A percentile compares a stretch with the other conserved stretches of the same genome.
Evolutionary conservation across 30 jellyfish, hydroid and myxozoan genomes (phyloP).

Genomic region (Cassiopea andromeda): DNA sequence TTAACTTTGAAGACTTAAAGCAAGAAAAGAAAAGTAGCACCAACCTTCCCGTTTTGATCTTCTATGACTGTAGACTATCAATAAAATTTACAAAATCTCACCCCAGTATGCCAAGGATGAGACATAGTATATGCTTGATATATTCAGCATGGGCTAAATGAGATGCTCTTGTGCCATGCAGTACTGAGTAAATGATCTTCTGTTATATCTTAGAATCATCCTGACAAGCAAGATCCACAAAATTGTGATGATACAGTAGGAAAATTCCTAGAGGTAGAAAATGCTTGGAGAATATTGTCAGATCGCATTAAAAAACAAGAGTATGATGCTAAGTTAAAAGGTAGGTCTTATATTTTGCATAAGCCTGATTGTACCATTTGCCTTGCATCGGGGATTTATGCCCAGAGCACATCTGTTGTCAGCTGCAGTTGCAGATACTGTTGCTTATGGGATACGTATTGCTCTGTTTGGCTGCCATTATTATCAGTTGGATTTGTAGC

Average conservation of each 20-base stretch:
- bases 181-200: too few relatives aligned
- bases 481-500: not conserved
- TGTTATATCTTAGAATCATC: slow-evolving; percentile 23
- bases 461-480: not conserved
- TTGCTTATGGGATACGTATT: not conserved
- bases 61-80: too few relatives aligned
- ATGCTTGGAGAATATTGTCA: slow-evolving; percentile 55
- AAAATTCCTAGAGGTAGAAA: slow-evolving; percentile 27
- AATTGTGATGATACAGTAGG: not conserved
- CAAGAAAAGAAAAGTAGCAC: too few relatives aligned
- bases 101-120: too few relatives aligned
- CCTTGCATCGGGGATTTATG: too few relatives aligned
- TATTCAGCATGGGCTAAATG: too few relatives aligned
- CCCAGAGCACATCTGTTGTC: too few relatives aligned
- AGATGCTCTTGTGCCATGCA: too few relatives aligned
- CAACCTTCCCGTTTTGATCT: too few relatives aligned
- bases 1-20: too few relatives aligned
- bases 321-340: slow-evolving; percentile 58
- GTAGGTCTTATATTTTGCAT: not conserved
- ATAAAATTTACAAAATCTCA: too few relatives aligned
- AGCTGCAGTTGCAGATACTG: not conserved
- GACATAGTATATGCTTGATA: too few relatives aligned
- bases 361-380: not conserved
- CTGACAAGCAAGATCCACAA: slow-evolving; percentile 40
- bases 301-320: slow-evolving; percentile 37